Evolutionary conservation across 2,888 invertebrate genomes (phyloP).

Genomic region (Archips crataeganus): DNA sequence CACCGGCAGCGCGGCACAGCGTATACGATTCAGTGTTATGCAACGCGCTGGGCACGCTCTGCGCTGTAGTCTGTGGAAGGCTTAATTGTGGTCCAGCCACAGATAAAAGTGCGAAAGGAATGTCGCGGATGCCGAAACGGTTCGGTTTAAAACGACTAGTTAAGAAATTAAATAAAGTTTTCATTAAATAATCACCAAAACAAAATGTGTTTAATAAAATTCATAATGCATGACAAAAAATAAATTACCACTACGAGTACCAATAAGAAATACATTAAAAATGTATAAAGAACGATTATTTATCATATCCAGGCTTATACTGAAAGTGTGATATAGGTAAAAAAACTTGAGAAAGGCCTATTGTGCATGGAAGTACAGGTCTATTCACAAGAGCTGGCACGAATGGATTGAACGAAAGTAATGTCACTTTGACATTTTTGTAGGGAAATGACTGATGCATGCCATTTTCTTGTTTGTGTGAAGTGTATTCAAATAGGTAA

Average conservation of each 20-base stretch:
- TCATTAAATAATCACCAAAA: slow-evolving; percentile 21
- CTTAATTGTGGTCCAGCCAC: neutral
- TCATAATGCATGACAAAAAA: slow-evolving; percentile 14
- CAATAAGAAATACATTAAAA: slow-evolving; percentile 11
- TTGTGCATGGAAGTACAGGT: too few species aligned
- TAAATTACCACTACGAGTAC: slow-evolving; percentile 20
- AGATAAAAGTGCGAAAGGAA: neutral
- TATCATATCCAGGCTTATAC: neutral
- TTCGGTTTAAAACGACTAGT: neutral
- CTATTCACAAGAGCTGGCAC: too few species aligned
- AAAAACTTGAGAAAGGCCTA: too few species aligned
- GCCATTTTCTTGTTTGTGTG: too few species aligned
- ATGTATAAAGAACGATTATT: neutral
- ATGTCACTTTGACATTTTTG: too few species aligned
- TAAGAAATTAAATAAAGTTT: neutral
- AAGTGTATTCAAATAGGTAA: too few species aligned
- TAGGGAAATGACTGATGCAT: too few species aligned
- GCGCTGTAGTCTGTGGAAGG: too few species aligned
- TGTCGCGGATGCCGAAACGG: neutral
- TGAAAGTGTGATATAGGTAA: neutral
- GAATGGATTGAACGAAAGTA: too few species aligned
- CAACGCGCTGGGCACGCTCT: too few species aligned
- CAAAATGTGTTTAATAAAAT: slow-evolving; percentile 23
- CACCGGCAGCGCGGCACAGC: too few species aligned
- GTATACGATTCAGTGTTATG: too few species aligned